Evolutionary conservation across 1,140 invertebrate species (phyloP).

Genomic region (Trichogramma pretiosum): DNA sequence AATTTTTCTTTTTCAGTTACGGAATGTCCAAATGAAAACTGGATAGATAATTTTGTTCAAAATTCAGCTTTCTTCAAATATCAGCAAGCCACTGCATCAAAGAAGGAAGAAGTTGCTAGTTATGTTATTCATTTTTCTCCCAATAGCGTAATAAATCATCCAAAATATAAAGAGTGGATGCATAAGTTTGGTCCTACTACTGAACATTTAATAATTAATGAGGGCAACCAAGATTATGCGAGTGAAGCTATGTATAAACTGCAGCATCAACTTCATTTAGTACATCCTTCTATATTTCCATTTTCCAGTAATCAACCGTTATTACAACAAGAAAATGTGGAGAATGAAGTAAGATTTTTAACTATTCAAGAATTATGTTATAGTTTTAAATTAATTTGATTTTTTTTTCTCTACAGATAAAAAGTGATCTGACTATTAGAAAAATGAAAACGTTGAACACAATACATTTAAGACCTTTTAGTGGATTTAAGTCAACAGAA

Average conservation of each 20-base stretch:
- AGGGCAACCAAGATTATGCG: slow-evolving; percentile 56
- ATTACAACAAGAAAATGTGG: neutral
- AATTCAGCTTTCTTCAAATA: slow-evolving; percentile 48
- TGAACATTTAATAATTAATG: slow-evolving; percentile 67
- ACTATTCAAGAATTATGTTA: too few species aligned
- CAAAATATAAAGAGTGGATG: slow-evolving; percentile 64
- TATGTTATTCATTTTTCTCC: slow-evolving; percentile 82
- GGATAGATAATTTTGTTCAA: slow-evolving; percentile 54
- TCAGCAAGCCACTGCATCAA: slow-evolving; percentile 40
- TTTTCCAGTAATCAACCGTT: slow-evolving; percentile 46
- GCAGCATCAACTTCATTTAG: slow-evolving; percentile 69
- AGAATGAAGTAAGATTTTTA: slow-evolving; percentile 5
- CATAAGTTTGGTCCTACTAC: slow-evolving; percentile 57
- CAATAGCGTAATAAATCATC: slow-evolving; percentile 53
- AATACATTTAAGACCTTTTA: slow-evolving; percentile 55
- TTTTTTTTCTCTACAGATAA: too few species aligned
- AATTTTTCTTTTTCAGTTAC: slow-evolving; percentile 55
- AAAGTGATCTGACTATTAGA: too few species aligned
- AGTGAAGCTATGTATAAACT: slow-evolving; percentile 68
- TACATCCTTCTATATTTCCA: slow-evolving; percentile 69
- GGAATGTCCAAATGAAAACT: slow-evolving; percentile 68
- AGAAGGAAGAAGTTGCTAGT: slow-evolving; percentile 48
- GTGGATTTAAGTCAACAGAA: slow-evolving; percentile 48
- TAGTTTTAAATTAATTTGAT: too few species aligned
- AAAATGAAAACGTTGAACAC: slow-evolving; percentile 43